These are phyloP conservation scores for Danionella dracula DNA, from an alignment of 2,797 vertebrate species.

Conservation along the genomic window DNA sequence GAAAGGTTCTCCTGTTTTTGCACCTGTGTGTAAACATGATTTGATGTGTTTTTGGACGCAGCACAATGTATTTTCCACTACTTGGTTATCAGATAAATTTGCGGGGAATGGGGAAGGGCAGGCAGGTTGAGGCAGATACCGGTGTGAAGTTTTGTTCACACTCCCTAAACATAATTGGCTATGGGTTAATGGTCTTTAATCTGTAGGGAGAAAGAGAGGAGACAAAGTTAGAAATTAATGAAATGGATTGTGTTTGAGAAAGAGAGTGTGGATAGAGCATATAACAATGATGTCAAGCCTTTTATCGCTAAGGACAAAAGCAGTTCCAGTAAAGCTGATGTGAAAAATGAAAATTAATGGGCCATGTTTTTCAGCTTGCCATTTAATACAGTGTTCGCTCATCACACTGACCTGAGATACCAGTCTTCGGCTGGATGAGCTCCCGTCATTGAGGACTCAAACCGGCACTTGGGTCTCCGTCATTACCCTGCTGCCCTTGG, in stretches of 20 bases:
- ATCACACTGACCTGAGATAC: constrained; percentile 3
- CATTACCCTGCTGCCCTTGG: constrained; percentile 57
- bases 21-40: not conserved
- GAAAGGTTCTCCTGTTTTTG: not conserved
- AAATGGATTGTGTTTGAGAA: constrained; percentile 35
- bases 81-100: constrained; percentile 1
- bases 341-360: constrained; percentile 70
- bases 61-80: constrained; percentile 5
- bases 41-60: constrained; percentile 5
- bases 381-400: constrained; percentile 41
- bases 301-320: constrained; percentile 74
- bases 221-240: constrained; percentile 13
- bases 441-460: constrained; percentile 52
- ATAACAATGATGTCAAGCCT: constrained; percentile 58
- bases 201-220: constrained; percentile 39
- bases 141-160: constrained; percentile 50
- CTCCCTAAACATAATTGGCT: constrained; percentile 59
- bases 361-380: constrained; percentile 44
- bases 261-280: constrained; percentile 42
- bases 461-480: constrained; percentile 52
- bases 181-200: constrained; percentile 41
- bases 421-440: constrained; percentile 41
- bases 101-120: constrained; percentile 30
- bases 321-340: constrained; percentile 49
- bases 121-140: constrained; percentile 62